Conservation (phyloP, 2,113 vertebrate genomes). For the Pterocles gutturalis region DNA sequence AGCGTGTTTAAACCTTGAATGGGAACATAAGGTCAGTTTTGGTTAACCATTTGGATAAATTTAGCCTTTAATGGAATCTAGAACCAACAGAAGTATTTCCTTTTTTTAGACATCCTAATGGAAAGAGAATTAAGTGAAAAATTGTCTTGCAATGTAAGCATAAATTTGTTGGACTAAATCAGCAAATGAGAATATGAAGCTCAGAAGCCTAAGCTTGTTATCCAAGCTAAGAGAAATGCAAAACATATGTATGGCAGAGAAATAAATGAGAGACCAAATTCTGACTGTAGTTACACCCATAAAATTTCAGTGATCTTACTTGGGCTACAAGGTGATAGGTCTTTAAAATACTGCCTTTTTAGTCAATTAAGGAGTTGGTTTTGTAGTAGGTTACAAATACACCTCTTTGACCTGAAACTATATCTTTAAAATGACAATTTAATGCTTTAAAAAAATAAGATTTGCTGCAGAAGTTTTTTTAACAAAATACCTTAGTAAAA, state of each 20-base stretch:
- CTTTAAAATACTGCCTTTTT: not conserved
- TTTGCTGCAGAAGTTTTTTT: not conserved
- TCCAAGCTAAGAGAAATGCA: constrained; percentile 7
- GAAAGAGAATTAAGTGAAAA: constrained; percentile 18
- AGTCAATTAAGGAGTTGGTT: not conserved
- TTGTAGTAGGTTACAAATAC: not conserved
- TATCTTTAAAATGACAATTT: not conserved
- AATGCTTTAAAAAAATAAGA: not conserved
- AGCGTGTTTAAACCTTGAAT: not conserved
- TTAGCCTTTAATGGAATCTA: not conserved
- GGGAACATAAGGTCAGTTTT: not conserved
- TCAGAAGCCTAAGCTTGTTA: not conserved
- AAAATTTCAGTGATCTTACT: not conserved
- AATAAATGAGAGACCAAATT: not conserved
- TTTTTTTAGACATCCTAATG: not conserved
- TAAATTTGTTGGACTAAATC: not conserved
- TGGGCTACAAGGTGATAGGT: not conserved
- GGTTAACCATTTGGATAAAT: not conserved
- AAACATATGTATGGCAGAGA: not conserved
- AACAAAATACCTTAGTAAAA: not conserved
- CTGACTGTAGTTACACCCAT: not conserved
- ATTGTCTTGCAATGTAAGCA: not conserved
- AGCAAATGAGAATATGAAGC: not conserved
- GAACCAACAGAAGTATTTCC: not conserved
- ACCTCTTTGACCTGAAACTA: not conserved